Base-by-base conservation (phyloP, 1,140 invertebrate species). In the Neodiprion lecontei region DNA sequence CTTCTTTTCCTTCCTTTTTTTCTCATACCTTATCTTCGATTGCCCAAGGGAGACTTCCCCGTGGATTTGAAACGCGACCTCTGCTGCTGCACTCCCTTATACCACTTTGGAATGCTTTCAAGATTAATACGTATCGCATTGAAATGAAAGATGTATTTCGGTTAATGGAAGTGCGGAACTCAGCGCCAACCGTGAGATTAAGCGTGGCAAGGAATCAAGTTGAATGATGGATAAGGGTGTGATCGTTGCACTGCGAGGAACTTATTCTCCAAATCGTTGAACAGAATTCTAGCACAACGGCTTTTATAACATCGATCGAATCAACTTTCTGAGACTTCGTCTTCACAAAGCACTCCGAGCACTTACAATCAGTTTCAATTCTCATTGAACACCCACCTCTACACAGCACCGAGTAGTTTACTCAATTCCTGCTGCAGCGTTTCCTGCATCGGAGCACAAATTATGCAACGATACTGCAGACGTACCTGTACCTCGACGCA, bases 381-480 rank as follows among this genome's bases (percentile, higher is more conserved):
- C 53, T 61, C 53, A 61, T 61, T 61, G 9, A 61, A 61, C 53
- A 17, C 53, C 53, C 11, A 61, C 53, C 53, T 17, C n/a, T 61
- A 14, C 53, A 61, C 28, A 40, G 2, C 28, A 40, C 5, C 28
- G 28, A 61, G 11, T 61, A 61, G 53, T 61, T 61, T 61, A 61
- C 53, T 61, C 53, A 61, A 61, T 61, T 61, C 1, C 28, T 61
- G 53, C 53, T 61, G 53, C 53, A 61, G n/a, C 53, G 53, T 61
- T 61, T 61, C 53, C 28, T 40, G 28, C 53, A 61, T 61, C 53
- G 53, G 53, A 14, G 8, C 53, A 61, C 53, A 61, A 61, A 61
- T 61, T 61, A 61, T 61, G 53, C 53, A 61, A 61, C 53, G 53
- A 61, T 61, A 17, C 53, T 61, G 53, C 53, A 61, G 53, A 61